A percentile compares a stretch with the other conserved stretches of the same genome.
phyloP scores from a whole-genome alignment of 2,888 invertebrate species.

The Zele albiditarsus region DNA sequence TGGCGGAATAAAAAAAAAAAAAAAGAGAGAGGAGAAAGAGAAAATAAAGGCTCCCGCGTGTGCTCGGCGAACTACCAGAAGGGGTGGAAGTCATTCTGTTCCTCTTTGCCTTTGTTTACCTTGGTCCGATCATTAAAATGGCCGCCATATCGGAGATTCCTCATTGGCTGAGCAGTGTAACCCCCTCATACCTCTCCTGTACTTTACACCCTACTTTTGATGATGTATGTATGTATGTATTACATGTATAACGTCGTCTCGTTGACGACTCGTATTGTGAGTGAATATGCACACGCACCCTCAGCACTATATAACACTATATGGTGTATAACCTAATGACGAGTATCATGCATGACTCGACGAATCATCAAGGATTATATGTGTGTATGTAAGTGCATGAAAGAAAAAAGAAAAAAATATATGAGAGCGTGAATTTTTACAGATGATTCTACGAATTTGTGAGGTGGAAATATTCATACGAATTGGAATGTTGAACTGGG shows the following conservation, averaged over 20 bases:
- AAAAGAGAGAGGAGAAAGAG: slow-evolving; percentile 15
- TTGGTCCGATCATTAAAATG: slow-evolving; percentile 73
- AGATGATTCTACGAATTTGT: not conserved
- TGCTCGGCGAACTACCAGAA: slow-evolving; percentile 42
- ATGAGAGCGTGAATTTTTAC: not conserved
- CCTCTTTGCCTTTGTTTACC: slow-evolving; percentile 70
- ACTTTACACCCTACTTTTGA: slow-evolving; percentile 36
- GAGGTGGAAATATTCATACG: slow-evolving; percentile 10
- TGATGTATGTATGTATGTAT: slow-evolving; percentile 16
- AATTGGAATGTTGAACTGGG: slow-evolving; percentile 4
- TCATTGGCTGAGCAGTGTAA: slow-evolving; percentile 65
- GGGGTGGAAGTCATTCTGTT: slow-evolving; percentile 68
- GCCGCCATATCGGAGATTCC: slow-evolving; percentile 68
- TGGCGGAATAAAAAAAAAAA: slow-evolving; percentile 17
- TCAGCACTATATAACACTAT: slow-evolving; percentile 42
- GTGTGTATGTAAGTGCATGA: not conserved
- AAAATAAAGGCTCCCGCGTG: slow-evolving; percentile 32
- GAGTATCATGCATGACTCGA: not conserved
- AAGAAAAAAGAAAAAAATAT: too few species aligned
- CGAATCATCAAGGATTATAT: slow-evolving; percentile 18
- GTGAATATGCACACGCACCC: slow-evolving; percentile 44
- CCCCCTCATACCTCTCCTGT: slow-evolving; percentile 13
- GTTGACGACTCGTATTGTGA: slow-evolving; percentile 33
- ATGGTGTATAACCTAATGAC: slow-evolving; percentile 15
- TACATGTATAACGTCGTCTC: not conserved